Base-by-base conservation (phyloP, 2,797 vertebrate genomes). In the Chloroceryle amazona region DNA sequence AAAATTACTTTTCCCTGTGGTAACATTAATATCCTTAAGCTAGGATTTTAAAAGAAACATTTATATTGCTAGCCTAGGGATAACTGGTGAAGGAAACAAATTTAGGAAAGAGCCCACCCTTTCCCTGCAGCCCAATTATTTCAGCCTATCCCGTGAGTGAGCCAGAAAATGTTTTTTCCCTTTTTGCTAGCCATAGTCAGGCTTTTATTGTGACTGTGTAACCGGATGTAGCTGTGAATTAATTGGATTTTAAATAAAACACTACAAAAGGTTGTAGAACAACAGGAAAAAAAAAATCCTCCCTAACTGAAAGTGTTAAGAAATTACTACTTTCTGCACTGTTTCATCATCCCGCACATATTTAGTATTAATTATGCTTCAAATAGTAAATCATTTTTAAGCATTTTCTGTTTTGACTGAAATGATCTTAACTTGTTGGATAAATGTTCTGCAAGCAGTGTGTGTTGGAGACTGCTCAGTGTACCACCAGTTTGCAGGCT, bases 181-280 rank as follows among this genome's bases (percentile, higher is more conserved):
- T 22, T 66, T 91, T 87, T 84, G 35, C 26, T 65, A 67, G 31
- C 14, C 29, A 19, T 31, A 58, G 31, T 28, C 42, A 67, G 60
- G 25, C 41, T 95, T 65, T 39, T 83, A 2, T 47, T 20, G 42
- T 28, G 39, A 20, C 37, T 37, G 7, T 8, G 5, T 52, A 29
- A 31, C 33, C 78, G 74, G 15, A 70, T 72, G 22, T 49, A 78
- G 49, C 87, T 79, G 52, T 55, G 51, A 63, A 33, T 67, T 29
- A 79, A 91, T 35, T 71, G 41, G 28, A 82, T 79, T 83, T 95
- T 92, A 41, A 65, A 91, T 86, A 86, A 94, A 91, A 91, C 72
- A 31, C 46, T 58, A 54, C 5, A 47, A 72, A 81, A 96, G n/a
- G 31, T 14, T 89, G 17, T 39, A 90, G 49, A 90, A 61, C 47